Base-by-base conservation (phyloP, 2,888 invertebrate genomes). In the Oscheius sp. region DNA sequence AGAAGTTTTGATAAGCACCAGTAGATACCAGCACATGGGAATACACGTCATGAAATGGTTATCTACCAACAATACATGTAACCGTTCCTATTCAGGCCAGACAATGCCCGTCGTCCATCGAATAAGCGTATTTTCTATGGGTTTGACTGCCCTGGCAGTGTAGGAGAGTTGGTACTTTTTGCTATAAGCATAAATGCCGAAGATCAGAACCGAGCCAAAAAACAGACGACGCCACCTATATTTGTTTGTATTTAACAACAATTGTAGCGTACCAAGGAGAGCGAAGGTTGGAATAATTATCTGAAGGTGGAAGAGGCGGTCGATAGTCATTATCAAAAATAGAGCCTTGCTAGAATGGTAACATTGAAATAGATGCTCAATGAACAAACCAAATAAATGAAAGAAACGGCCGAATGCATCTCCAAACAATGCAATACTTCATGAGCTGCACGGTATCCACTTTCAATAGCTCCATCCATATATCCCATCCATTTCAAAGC, bases 401-500 rank as follows among this genome's bases (percentile, higher is more conserved):
- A 70, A 20, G 70, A 62, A 9, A 72, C 71, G 14, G 45, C 38
- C 0, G 56, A 61, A 47, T 59, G 61, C 54, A 64, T 56, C n/a
- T 69, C 74, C 33, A 74, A 61, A 30, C 63, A 66, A 41, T 74
- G 68, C 32, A 74, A 44, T 20, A 73, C 70, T 57, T 73, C 72
- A 56, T 72, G 72, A 57, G 72, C 72, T 50, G 67, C 26, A n/a
- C 72, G n/a, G 14, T 54, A 47, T 14, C 72, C 72, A 47, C 68
- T 67, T 66, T 86, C 84, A 2, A 87, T 81, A 4, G 87, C 87
- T 1, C 87, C 87, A 41, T 75, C 81, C 80, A 87, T 84, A 75
- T 86, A 87, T 24, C 87, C 87, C 30, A 80, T 78, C 86, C 86
- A 87, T 30, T 76, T 71, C 0, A 81, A 78, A 4, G 87, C 86